Evolutionary conservation across 2,113 vertebrate genomes (phyloP).

Genomic region (Plectropomus leopardus): DNA sequence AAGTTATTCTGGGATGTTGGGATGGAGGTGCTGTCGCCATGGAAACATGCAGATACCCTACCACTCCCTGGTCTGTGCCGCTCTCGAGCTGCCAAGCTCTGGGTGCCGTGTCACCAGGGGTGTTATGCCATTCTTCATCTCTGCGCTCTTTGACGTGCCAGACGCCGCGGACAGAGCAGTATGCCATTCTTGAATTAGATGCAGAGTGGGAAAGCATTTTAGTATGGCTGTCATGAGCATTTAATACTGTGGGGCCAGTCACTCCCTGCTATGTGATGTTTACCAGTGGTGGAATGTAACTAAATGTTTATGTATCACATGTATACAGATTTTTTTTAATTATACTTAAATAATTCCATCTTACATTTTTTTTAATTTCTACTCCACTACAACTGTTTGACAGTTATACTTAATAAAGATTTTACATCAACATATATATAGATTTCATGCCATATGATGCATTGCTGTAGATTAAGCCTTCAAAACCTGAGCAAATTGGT

Average conservation of each 20-base stretch:
- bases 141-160: constrained; percentile 35
- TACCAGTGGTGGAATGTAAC: neutral
- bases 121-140: constrained; percentile 64
- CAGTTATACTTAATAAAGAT: neutral
- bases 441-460: too few relatives aligned
- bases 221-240: constrained; percentile 7
- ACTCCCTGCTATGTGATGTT: neutral
- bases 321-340: too few relatives aligned
- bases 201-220: constrained; percentile 36
- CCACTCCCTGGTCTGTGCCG: constrained; percentile 67
- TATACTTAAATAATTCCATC: neutral
- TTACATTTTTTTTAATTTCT: neutral
- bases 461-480: neutral
- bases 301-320: neutral
- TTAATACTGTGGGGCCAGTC: neutral
- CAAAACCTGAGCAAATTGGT: too few relatives aligned
- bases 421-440: neutral
- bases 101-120: constrained; percentile 64
- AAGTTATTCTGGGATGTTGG: constrained; percentile 78
- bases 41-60: constrained; percentile 73
- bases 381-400: neutral
- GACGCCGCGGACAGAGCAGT: constrained; percentile 39
- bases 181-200: constrained; percentile 45
- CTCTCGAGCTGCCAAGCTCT: constrained; percentile 64
- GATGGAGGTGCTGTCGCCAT: constrained; percentile 67